phyloP scores from a whole-genome alignment of 2,113 vertebrate species.

The Ochotona princeps region DNA sequence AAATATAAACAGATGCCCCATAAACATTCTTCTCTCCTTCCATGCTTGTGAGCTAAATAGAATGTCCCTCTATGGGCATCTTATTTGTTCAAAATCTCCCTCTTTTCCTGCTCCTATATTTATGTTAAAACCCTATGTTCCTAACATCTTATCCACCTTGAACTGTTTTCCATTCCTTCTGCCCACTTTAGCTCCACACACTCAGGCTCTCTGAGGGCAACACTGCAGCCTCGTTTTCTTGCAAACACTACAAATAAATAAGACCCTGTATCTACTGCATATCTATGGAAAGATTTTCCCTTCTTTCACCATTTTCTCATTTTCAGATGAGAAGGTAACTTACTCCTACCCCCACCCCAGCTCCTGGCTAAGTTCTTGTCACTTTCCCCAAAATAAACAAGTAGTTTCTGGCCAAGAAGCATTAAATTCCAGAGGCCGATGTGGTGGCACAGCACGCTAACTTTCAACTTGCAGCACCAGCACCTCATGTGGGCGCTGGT shows the following conservation, averaged over 20 bases:
- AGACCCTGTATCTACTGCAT: neutral
- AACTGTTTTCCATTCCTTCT: neutral
- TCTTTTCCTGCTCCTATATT: neutral
- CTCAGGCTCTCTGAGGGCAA: neutral
- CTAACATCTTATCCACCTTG: neutral
- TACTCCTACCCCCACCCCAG: neutral
- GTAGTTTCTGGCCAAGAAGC: neutral
- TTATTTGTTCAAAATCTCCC: neutral
- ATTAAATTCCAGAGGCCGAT: neutral
- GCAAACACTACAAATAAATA: neutral
- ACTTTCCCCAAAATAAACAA: neutral
- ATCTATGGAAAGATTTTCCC: neutral
- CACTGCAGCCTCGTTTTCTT: neutral
- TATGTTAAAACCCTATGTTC: neutral
- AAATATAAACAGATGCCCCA: too few relatives aligned
- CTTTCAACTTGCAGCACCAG: too few relatives aligned
- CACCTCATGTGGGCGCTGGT: too few relatives aligned
- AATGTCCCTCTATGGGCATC: neutral
- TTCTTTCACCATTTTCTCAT: neutral
- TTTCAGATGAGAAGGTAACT: neutral
- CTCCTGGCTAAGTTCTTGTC: neutral
- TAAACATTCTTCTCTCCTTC: neutral
- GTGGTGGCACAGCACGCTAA: too few relatives aligned
- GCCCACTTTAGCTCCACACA: neutral
- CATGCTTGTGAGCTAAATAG: neutral